Conservation (phyloP, 2,888 invertebrate species). For the Synanthedon formicaeformis region DNA sequence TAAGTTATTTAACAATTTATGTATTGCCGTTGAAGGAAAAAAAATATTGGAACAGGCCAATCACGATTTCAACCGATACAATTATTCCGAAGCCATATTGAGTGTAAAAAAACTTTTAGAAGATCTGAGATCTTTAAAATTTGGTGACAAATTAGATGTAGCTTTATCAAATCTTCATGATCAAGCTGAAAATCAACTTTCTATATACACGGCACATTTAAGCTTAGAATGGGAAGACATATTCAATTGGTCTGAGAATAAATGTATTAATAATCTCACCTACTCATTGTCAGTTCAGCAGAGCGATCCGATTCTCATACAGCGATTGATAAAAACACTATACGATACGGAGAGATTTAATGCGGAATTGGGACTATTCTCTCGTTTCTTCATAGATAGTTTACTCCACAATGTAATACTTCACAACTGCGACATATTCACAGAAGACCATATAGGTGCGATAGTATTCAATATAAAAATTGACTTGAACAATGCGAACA, state of each 20-base stretch:
- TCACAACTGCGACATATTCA: constrained; percentile 55
- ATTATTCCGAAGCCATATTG: constrained; percentile 45
- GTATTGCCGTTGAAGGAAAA: constrained; percentile 39
- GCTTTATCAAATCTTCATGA: constrained; percentile 36
- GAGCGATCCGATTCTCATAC: constrained; percentile 43
- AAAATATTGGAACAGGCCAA: constrained; percentile 40
- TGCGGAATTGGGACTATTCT: constrained; percentile 50
- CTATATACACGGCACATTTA: constrained; percentile 48
- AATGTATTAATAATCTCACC: constrained; percentile 37
- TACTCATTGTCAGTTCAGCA: constrained; percentile 54
- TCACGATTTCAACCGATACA: constrained; percentile 44
- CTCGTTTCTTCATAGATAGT: constrained; percentile 54
- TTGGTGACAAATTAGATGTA: constrained; percentile 37
- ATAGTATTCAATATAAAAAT: constrained; percentile 56
- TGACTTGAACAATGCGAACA: constrained; percentile 33
- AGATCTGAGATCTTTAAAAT: constrained; percentile 29
- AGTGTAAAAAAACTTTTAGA: constrained; percentile 31
- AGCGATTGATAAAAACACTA: constrained; percentile 51
- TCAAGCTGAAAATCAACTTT: constrained; percentile 49
- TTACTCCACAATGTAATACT: constrained; percentile 50
- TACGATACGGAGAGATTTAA: constrained; percentile 46
- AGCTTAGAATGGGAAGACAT: constrained; percentile 59
- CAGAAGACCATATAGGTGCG: constrained; percentile 53
- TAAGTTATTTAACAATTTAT: constrained; percentile 31
- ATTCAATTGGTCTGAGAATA: constrained; percentile 51